These are phyloP conservation scores for Aeoliscus strigatus DNA, from an alignment of 2,797 vertebrate species.

Conservation along the genomic window DNA sequence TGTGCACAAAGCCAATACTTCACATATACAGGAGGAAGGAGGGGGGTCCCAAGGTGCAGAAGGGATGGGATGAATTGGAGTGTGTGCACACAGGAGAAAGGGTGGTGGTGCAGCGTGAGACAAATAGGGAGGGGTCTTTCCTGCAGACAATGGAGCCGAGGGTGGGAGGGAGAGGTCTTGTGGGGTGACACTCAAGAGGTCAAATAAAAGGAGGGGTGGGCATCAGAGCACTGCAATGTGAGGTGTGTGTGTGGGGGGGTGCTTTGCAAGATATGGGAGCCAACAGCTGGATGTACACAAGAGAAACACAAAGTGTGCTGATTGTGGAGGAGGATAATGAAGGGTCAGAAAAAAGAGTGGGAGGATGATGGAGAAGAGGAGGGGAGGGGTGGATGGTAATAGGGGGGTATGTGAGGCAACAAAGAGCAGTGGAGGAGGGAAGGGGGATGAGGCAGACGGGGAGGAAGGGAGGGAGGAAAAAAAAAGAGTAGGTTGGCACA, in stretches of 20 bases:
- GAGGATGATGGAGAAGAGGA: slow-evolving; percentile 4
- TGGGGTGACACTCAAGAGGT: slow-evolving; percentile 13
- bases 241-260: slow-evolving; percentile 3
- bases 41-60: slow-evolving; percentile 32
- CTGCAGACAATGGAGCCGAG: slow-evolving; percentile 47
- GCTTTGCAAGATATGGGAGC: slow-evolving; percentile 20
- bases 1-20: slow-evolving; percentile 3
- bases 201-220: slow-evolving; percentile 2
- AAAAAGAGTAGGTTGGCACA: slow-evolving; percentile 38
- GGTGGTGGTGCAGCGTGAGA: slow-evolving; percentile 41
- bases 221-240: neutral
- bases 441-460: slow-evolving; percentile 10
- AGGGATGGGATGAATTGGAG: slow-evolving; percentile 46
- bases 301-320: slow-evolving; percentile 25
- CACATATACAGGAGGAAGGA: slow-evolving; percentile 13
- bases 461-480: neutral
- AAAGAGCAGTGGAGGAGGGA: slow-evolving; percentile 1
- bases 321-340: slow-evolving; percentile 42
- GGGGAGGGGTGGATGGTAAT: neutral
- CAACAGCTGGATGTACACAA: slow-evolving; percentile 46
- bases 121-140: slow-evolving; percentile 41
- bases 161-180: slow-evolving; percentile 30
- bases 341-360: slow-evolving; percentile 25
- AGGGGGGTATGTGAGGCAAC: slow-evolving; percentile 20
- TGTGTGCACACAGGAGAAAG: slow-evolving; percentile 24